Base-by-base conservation (phyloP, 2,888 invertebrate genomes). In the Megamerina dolium region DNA sequence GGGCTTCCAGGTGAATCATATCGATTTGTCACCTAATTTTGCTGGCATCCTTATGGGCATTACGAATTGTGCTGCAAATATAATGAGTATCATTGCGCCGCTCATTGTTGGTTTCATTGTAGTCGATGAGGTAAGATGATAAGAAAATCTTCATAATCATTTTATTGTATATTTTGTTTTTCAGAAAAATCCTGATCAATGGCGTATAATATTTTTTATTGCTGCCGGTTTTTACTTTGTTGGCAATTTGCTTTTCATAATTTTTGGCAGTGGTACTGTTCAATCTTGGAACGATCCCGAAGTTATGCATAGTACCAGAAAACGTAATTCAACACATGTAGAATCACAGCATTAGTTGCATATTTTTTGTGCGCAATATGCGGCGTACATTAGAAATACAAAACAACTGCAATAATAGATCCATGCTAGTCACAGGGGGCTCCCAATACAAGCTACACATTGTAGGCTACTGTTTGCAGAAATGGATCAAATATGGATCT, bases 21-120 rank as follows among this genome's bases (percentile, higher is more conserved):
- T 88, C 53, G 88, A 88, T 70, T 72, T 88, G 32, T 82, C 87
- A 5, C 87, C 87, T 1, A 85, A 83, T 63, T 85, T 82, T 64
- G 83, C 87, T 9, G 87, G 87, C 19, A 81, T 82, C 0, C 68
- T 88, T 55, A 86, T 88, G 85, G 88, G 87, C 2, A 79, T 90
- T 54, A 87, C 87, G 2, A 90, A 90, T 63, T 83, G 83, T 9
- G 72, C 78, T 12, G 83, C 85, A 0, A 87, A 85, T 57, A 73
- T 87, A 8, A 83, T 85, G 68, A 85, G 87, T 39, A 82, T 90
- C 49, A 72, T 88, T 53, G 87, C 87, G 0, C 89, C 90, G 0
- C 70, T 86, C 1, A 75, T 82, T 19, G 85, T 85, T 1, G 82
- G 84, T 6, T 66, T 79, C 12, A 77, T 90, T 17, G 80, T 87